A percentile compares a stretch with the other conserved stretches of the same genome.
Evolutionary conservation across 2,113 vertebrate genomes (phyloP).

Genomic region (Ranitomeya imitator): DNA sequence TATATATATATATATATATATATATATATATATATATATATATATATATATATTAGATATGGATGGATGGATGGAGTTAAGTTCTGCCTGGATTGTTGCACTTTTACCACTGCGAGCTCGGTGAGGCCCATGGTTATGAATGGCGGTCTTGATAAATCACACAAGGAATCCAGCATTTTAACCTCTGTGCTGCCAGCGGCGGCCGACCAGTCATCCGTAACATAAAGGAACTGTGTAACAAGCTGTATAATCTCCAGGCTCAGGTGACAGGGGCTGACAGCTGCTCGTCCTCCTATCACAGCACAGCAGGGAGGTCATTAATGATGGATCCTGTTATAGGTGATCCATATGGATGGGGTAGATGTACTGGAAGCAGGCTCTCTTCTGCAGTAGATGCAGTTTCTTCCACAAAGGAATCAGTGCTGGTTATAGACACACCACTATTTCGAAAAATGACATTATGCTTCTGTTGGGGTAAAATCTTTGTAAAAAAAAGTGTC

Average conservation of each 20-base stretch:
- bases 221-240: not conserved
- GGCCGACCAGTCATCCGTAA: not conserved
- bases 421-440: not conserved
- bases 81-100: not conserved
- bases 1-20: too few relatives aligned
- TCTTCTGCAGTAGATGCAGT: not conserved
- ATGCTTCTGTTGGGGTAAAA: not conserved
- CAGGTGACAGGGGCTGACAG: not conserved
- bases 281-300: conserved; percentile 3
- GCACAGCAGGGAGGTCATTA: not conserved
- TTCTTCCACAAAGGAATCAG: too few relatives aligned
- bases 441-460: not conserved
- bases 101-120: not conserved
- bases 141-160: not conserved
- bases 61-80: too few relatives aligned
- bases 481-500: too few relatives aligned
- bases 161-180: not conserved
- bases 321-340: not conserved
- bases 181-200: not conserved
- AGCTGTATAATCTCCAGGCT: not conserved
- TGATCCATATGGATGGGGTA: conserved; percentile 6
- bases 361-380: not conserved
- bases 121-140: not conserved
- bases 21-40: too few relatives aligned
- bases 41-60: too few relatives aligned